Percentiles rank a stretch among this genome's conserved stretches.
phyloP scores from a whole-genome alignment of 1,140 invertebrate species.

The Phocides pigmalion region DNA sequence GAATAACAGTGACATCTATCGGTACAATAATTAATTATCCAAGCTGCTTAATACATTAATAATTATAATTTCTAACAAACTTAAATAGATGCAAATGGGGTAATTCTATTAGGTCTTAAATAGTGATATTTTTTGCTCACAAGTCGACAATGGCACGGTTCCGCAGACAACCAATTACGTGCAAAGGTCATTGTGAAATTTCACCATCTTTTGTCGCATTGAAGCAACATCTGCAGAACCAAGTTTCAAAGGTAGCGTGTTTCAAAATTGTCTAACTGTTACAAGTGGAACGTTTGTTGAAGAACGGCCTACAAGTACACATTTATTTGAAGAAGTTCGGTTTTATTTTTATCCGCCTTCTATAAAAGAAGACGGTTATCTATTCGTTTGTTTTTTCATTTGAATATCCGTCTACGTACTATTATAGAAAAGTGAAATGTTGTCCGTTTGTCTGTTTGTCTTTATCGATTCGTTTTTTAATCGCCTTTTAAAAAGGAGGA shows the following conservation, averaged over 20 bases:
- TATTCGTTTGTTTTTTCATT: too few relatives aligned
- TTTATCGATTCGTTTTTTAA: too few relatives aligned
- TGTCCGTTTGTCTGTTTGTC: too few relatives aligned
- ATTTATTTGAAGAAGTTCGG: too few relatives aligned
- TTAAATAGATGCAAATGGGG: slow-evolving; percentile 26
- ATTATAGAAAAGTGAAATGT: too few relatives aligned
- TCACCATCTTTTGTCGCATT: slow-evolving; percentile 40
- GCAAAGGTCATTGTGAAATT: slow-evolving; percentile 49
- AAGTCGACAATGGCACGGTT: slow-evolving; percentile 52
- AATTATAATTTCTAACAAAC: slow-evolving; percentile 14
- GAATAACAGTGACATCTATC: too few relatives aligned
- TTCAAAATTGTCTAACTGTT: slow-evolving; percentile 22
- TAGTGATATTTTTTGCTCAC: slow-evolving; percentile 38
- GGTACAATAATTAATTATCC: too few relatives aligned
- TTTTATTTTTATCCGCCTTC: too few relatives aligned
- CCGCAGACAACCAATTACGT: slow-evolving; percentile 45
- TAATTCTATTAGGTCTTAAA: slow-evolving; percentile 29
- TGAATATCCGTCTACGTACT: too few relatives aligned
- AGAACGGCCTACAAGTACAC: not conserved
- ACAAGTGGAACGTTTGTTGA: slow-evolving; percentile 5
- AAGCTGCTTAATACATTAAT: too few relatives aligned
- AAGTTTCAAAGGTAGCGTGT: slow-evolving; percentile 7
- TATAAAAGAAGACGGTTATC: too few relatives aligned
- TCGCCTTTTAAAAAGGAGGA: too few relatives aligned
- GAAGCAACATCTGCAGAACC: slow-evolving; percentile 37